phyloP scores from a whole-genome alignment of 2,888 invertebrate genomes.

The Diaperis boleti region DNA sequence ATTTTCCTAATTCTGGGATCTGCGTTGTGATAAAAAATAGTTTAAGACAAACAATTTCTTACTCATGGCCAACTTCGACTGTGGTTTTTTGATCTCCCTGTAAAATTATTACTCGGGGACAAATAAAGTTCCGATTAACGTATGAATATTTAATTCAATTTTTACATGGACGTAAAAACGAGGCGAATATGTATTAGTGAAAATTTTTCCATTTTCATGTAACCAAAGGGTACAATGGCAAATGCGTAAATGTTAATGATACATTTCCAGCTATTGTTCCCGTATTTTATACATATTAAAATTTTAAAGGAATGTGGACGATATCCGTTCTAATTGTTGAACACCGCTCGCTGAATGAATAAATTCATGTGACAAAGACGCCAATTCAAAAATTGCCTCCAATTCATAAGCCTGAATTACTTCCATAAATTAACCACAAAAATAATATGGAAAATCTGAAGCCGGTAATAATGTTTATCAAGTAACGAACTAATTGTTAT shows the following conservation, averaged over 20 bases:
- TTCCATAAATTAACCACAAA: not conserved
- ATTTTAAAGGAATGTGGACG: constrained; percentile 37
- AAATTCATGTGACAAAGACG: constrained; percentile 1
- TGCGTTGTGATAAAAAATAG: no score
- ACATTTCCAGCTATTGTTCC: constrained; percentile 41
- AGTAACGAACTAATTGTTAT: not conserved
- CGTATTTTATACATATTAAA: constrained; percentile 41
- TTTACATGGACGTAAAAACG: no score
- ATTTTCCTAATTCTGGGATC: no score
- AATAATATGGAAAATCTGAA: not conserved
- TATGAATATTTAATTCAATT: no score
- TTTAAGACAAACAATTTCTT: no score
- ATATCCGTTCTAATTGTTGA: constrained; percentile 38
- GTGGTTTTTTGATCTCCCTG: no score
- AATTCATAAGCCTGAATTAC: not conserved
- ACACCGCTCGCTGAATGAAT: constrained; percentile 18
- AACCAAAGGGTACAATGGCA: constrained; percentile 17
- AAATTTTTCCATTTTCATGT: no score
- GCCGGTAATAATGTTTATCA: not conserved
- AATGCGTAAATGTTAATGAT: constrained; percentile 27
- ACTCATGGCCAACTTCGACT: no score
- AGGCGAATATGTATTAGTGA: no score
- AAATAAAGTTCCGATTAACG: no score
- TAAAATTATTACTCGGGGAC: no score
- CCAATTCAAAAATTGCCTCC: not conserved